These are phyloP conservation scores for Gila robusta DNA, from an alignment of 2,797 vertebrate genomes.

Conservation along the genomic window DNA sequence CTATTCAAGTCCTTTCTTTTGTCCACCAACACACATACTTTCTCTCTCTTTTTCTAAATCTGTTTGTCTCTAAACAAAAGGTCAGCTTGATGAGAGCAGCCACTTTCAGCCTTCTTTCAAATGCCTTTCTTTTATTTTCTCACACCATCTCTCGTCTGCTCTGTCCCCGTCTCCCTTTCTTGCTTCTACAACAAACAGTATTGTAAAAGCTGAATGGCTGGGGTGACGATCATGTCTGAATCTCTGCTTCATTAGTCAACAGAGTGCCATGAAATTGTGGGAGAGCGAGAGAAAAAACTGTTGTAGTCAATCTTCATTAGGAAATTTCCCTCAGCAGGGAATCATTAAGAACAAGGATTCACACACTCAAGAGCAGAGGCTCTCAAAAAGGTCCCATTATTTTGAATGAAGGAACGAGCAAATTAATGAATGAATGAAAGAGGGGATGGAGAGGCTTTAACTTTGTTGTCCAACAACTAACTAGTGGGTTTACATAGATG, in stretches of 20 bases:
- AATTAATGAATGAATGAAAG: constrained; percentile 7
- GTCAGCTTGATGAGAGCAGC: constrained; percentile 74
- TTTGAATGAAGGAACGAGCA: constrained; percentile 33
- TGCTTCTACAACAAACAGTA: constrained; percentile 36
- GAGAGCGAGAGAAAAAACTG: constrained; percentile 39
- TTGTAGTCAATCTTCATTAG: constrained; percentile 47
- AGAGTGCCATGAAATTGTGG: constrained; percentile 59
- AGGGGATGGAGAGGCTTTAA: neutral
- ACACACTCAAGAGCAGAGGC: constrained; percentile 19
- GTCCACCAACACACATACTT: constrained; percentile 58
- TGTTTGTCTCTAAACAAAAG: constrained; percentile 83
- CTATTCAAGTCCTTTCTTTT: constrained; percentile 63
- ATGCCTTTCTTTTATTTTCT: constrained; percentile 56
- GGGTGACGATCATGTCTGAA: constrained; percentile 48
- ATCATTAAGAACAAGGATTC: constrained; percentile 48
- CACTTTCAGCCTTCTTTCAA: constrained; percentile 67
- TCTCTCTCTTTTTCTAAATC: constrained; percentile 72
- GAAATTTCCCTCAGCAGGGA: constrained; percentile 33
- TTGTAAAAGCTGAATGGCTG: constrained; percentile 13
- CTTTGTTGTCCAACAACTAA: neutral
- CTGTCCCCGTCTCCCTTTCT: constrained; percentile 61
- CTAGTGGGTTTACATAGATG: neutral
- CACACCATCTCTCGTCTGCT: constrained; percentile 49
- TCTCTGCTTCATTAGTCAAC: constrained; percentile 61
- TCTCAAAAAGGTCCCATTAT: constrained; percentile 27